Base-by-base conservation (phyloP, 2,888 invertebrate species). In the Cistogaster globosa region DNA sequence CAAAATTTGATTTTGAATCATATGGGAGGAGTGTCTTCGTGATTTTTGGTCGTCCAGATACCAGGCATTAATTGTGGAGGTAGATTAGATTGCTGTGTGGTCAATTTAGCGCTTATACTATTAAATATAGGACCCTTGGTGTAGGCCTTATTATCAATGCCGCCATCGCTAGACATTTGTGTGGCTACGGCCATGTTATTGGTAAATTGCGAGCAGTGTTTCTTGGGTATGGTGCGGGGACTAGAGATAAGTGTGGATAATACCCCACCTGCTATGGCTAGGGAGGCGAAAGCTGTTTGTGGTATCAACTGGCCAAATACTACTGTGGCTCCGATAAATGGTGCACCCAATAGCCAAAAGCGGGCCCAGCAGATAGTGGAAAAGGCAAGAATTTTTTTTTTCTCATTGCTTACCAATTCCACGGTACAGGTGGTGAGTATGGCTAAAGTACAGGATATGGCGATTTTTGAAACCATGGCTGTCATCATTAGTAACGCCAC, bases 121-220 rank as follows among this genome's bases (percentile, higher is more conserved):
- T 90, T 88, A 77, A 88, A 88, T 75, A 90, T 90, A 55, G 85
- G 92, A 97, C 98, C 36, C 98, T 98, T 92, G 97, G 88, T 80
- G 69, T 87, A 90, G 71, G 88, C 90, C 79, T 91, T 91, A 79
- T 90, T 90, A 83, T 90, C 90, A 83, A 90, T 86, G 26, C 90
- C 90, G 22, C 88, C 88, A 62, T 89, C 88, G 18, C 53, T 32
- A 6, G 83, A n/a, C 48, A 87, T 57, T 78, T 87, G 87, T 57
- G 86, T 88, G 20, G 85, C 80, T 12, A 83, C 83, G 16, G 88
- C 68, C 83, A 87, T 87, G n/a, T 87, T 88, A 63, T 42, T 74
- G 48, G 75, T 79, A 20, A 83, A 78, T 20, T 86, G 85, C 42
- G 87, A 84, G 88, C 89, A 87, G 88, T 87, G 87, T 81, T 87